Evolutionary conservation across 2,888 invertebrate genomes (phyloP), one percentile per base, ranked within the genome.

Genomic region (Euphydryas editha): DNA sequence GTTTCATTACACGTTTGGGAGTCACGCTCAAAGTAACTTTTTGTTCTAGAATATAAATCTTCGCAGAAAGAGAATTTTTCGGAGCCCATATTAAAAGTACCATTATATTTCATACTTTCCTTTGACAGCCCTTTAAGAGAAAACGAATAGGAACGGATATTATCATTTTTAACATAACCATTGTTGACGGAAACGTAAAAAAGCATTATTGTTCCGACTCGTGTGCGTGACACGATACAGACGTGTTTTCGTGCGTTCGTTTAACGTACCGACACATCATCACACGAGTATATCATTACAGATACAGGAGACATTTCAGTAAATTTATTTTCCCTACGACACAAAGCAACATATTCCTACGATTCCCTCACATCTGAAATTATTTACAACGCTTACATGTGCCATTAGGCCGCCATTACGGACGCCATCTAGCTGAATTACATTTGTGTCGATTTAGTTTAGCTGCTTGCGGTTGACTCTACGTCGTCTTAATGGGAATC

Each of bases 321-420:
- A 44, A 62, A 69, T 64, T 64, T 56, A 59, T 59, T 44, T 59
- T 18, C 47, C 47, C 59, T 13, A 56, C 44, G 21, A 39, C 47
- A 24, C 17, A n/a, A 30, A 20, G 39, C 39, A 24, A 59, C 49
- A 46, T 44, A 64, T 65, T 64, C 60, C 58, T 47, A 61, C 54
- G 65, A 42, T 54, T 46, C 47, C 47, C 64, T 47, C 57, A 44
- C 62, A 49, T 62, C 44, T 42, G 20, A 70, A 68, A 71, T 68
- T 71, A 69, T 71, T 71, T 67, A 71, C 68, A 62, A 55, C 56
- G 46, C 44, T 86, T 82, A 86, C 81, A 85, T 78, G 79, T 78
- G 73, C 84, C 83, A 86, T 87, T 86, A 84, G 76, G 70, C 76
- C 72, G 75, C 78, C 80, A 84, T 84, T 82, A 78, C 77, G 79